Base-by-base conservation (phyloP, 2,113 vertebrate genomes). In the Suncus etruscus region DNA sequence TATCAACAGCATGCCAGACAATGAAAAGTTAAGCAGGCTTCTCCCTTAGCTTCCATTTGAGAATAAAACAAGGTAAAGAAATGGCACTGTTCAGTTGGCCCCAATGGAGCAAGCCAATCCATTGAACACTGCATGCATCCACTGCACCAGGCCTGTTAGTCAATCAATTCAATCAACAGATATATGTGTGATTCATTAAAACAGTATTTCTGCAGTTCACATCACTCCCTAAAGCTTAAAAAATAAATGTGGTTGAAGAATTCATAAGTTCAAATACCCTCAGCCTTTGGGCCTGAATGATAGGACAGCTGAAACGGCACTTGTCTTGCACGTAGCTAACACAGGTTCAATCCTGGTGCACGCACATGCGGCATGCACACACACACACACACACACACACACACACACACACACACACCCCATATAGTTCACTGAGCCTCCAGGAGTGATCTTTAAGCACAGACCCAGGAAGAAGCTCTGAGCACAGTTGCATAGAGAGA, bases 161-260 rank as follows among this genome's bases (percentile, higher is more conserved):
- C 86, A 72, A 74, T 51, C 47, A 72, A 74, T 51, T 39, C 32
- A 14, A 50, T 32, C 54, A 91, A 24, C 25, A 31, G 83, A 39
- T 77, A 84, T 25, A 61, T 24, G 4, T 22, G 82, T 80, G 68
- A 84, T 63, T 58, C 63, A 72, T 25, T 83, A 86, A 48, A 76
- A 48, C 16, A 0, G 73, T 50, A 32, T 81, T 74, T 74, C 68
- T 10, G n/a, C 11, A 45, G 48, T 11, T 69, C 39, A 1, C 14
- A 22, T 24, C 66, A 84, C 39, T 84, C 89, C 54, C 79, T 29
- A 69, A 14, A 39, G 50, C 77, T 63, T 45, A 63, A 2, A 9
- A 32, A 81, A 84, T 66, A 91, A 83, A 92, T 77, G 51, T 73
- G 86, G 48, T 45, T 51, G 39, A 73, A 51, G 61, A 83, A 91